Conservation (phyloP, 2,113 vertebrate genomes). For the Thalassarche chlororhynchos region DNA sequence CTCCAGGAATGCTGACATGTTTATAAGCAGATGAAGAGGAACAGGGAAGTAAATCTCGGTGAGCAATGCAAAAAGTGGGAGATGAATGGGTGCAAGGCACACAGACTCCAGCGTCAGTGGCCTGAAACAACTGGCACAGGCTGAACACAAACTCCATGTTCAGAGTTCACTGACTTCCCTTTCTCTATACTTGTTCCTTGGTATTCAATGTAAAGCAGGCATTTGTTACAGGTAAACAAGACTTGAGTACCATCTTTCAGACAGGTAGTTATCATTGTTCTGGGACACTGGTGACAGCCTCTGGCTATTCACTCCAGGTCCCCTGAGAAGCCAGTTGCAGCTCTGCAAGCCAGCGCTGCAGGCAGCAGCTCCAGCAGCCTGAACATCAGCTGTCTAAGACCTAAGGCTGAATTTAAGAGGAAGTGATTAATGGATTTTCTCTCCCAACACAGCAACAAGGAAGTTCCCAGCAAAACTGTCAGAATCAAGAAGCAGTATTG, state of each 20-base stretch:
- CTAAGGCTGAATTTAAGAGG: background rate
- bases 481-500: background rate
- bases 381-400: background rate
- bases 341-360: background rate
- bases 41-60: background rate
- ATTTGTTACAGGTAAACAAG: background rate
- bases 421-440: background rate
- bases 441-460: background rate
- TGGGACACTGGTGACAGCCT: background rate
- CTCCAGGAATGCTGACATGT: background rate
- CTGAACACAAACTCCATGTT: background rate
- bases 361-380: background rate
- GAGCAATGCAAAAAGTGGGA: background rate
- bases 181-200: background rate
- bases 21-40: background rate
- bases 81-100: background rate
- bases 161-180: background rate
- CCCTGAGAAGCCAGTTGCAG: background rate
- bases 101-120: background rate
- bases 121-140: background rate
- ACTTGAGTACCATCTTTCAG: background rate
- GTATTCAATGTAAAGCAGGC: background rate
- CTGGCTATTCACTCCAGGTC: background rate
- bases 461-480: background rate
- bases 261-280: background rate